phyloP scores from a whole-genome alignment of 2,797 vertebrate species.

The Oryzias dopingdopingensis region DNA sequence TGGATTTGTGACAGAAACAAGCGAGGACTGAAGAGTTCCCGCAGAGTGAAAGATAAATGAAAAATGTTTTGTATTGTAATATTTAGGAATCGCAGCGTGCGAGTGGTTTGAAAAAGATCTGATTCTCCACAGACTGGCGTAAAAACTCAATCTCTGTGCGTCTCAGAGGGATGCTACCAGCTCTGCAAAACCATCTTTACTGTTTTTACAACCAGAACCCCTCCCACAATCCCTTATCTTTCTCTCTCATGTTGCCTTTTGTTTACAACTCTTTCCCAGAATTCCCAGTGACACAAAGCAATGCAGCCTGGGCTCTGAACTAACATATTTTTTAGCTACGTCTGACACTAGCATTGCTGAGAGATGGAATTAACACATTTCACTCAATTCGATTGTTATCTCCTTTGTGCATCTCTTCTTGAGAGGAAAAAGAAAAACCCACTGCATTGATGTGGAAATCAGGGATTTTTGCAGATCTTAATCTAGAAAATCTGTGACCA shows the following conservation, averaged over 20 bases:
- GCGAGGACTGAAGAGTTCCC: constrained; percentile 16
- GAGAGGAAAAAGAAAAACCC: not conserved
- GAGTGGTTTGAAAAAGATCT: constrained; percentile 39
- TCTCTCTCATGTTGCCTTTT: constrained; percentile 50
- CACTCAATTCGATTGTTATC: too few species aligned
- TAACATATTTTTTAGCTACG: constrained; percentile 4
- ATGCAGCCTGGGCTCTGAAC: constrained; percentile 10
- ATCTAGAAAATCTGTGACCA: not conserved
- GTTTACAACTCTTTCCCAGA: constrained; percentile 49
- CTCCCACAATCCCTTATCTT: constrained; percentile 61
- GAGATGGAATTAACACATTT: too few species aligned
- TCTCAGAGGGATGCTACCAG: constrained; percentile 47
- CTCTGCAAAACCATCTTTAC: constrained; percentile 42
- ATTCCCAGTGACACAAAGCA: constrained; percentile 41
- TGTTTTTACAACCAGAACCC: constrained; percentile 13
- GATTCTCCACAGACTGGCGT: constrained; percentile 29
- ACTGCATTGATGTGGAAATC: not conserved
- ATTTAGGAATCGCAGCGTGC: constrained; percentile 34
- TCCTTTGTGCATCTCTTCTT: too few species aligned
- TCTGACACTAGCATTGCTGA: too few species aligned
- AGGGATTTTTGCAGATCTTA: constrained; percentile 4
- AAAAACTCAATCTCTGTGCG: constrained; percentile 41
- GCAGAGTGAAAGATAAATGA: constrained; percentile 7
- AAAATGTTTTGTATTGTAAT: not conserved
- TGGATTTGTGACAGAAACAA: constrained; percentile 18